Base-by-base conservation (phyloP, 92 coral and sea anemone genomes). In the Muricea muricata region DNA sequence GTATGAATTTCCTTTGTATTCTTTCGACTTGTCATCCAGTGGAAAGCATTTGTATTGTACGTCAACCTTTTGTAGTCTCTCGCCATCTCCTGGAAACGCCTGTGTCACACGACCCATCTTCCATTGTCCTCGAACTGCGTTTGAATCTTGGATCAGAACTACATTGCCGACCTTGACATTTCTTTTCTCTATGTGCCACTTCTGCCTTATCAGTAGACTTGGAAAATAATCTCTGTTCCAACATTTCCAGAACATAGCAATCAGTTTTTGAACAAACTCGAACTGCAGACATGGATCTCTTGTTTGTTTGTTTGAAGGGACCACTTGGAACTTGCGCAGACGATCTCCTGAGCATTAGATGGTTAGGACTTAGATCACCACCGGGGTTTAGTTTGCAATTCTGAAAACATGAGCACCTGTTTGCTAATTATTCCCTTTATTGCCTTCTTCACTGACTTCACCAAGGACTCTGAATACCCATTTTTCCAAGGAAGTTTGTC, bases 61-160 rank as follows among this genome's bases (percentile, higher is more conserved):
- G n/a, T 83, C 79, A 45, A 87, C 90, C 54, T 32, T 67, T 35
- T 78, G 56, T 13, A 87, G 87, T 41, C 63, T 87, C 65, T 86
- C 88, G 61, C 83, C 93, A 18, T 42, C 82, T 45, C 86, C 87
- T 48, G 89, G 81, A 73, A 83, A 82, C 21, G 90, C 81, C 54
- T 82, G 81, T 50, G 88, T 75, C n/a, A 88, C 88, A 40, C 82
- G 73, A n/a, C 88, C 91, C 57, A 91, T 73, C 61, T 88, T 88
- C 94, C 94, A 88, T 47, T 88, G 88, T 58, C 94, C 90, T 75
- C 94, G 74, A 66, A 91, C 60, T 33, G 60, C 71, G 79, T 92
- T 92, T 68, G 91, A 81, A 63, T 92, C 92, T 80, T 88, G 91
- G 32, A 91, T 91, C 48, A 89, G 42, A 18, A 81, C 86, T 61